phyloP scores from a whole-genome alignment of 1,140 invertebrate species.

The Drosophila punjabiensis region DNA sequence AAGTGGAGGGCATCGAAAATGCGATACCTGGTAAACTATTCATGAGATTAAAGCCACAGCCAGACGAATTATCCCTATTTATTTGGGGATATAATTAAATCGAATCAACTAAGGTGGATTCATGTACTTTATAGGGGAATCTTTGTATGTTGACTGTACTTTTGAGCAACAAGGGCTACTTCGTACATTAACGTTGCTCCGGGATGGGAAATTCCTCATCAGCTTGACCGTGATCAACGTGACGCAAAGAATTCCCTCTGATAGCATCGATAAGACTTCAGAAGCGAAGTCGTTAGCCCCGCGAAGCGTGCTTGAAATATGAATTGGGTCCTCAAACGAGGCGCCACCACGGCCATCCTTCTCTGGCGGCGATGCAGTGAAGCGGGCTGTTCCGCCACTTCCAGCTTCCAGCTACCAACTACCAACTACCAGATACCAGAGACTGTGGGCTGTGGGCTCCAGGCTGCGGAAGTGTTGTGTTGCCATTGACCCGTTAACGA shows the following conservation, averaged over 20 bases:
- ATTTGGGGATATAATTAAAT: background rate
- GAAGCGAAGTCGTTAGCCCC: background rate
- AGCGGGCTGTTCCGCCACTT: slow-evolving; percentile 23
- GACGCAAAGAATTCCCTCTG: slow-evolving; percentile 1
- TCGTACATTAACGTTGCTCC: background rate
- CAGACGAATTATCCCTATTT: slow-evolving; percentile 6
- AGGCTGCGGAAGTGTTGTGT: slow-evolving; percentile 24
- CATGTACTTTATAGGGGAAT: background rate
- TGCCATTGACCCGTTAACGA: slow-evolving; percentile 68
- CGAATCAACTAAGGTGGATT: too few species aligned
- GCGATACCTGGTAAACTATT: background rate
- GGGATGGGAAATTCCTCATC: background rate
- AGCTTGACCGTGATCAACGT: slow-evolving; percentile 1
- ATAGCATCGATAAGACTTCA: slow-evolving; percentile 6
- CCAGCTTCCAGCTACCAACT: slow-evolving; percentile 3
- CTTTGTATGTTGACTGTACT: background rate
- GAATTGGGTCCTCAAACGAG: slow-evolving; percentile 44
- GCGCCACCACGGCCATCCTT: slow-evolving; percentile 2
- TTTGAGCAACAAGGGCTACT: background rate
- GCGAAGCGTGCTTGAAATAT: slow-evolving; percentile 65
- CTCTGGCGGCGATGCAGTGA: slow-evolving; percentile 28
- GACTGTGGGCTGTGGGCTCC: background rate
- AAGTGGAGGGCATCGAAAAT: slow-evolving; percentile 8
- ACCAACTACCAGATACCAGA: background rate
- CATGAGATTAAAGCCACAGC: background rate